A percentile compares a stretch with the other conserved stretches of the same genome.
phyloP scores from a whole-genome alignment of 2,113 vertebrate species.

The Embiotoca jacksoni region DNA sequence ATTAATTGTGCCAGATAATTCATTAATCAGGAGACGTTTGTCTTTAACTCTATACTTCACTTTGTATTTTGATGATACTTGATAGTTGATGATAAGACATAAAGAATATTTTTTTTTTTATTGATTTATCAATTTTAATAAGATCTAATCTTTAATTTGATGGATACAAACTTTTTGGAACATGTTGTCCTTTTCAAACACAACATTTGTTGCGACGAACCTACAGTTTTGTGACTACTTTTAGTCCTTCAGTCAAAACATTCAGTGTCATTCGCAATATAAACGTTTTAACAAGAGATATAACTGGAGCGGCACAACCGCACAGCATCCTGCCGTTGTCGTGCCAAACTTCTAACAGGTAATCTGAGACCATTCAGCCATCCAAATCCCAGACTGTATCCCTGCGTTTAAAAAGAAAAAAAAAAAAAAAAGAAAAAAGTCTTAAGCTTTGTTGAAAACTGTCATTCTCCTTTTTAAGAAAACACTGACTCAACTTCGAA shows the following conservation, averaged over 20 bases:
- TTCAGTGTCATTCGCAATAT: background rate
- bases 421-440: conserved; percentile 11
- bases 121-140: background rate
- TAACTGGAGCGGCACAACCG: background rate
- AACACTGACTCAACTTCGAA: conserved; percentile 57
- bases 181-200: background rate
- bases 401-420: background rate
- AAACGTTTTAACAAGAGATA: background rate
- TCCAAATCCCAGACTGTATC: conserved; percentile 17
- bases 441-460: conserved; percentile 62
- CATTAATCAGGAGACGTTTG: too few relatives aligned
- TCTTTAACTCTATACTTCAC: background rate
- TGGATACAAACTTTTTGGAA: background rate
- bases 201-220: background rate
- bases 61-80: background rate
- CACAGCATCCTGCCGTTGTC: background rate
- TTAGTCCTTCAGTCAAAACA: background rate
- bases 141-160: background rate
- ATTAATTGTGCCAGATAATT: too few relatives aligned
- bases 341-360: conserved; percentile 28
- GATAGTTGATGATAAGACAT: too few relatives aligned
- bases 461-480: conserved; percentile 60
- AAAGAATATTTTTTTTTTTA: too few relatives aligned
- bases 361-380: conserved; percentile 25
- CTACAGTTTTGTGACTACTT: background rate